phyloP scores from a whole-genome alignment of 2,888 invertebrate species.

The Chelonus formosanus region DNA sequence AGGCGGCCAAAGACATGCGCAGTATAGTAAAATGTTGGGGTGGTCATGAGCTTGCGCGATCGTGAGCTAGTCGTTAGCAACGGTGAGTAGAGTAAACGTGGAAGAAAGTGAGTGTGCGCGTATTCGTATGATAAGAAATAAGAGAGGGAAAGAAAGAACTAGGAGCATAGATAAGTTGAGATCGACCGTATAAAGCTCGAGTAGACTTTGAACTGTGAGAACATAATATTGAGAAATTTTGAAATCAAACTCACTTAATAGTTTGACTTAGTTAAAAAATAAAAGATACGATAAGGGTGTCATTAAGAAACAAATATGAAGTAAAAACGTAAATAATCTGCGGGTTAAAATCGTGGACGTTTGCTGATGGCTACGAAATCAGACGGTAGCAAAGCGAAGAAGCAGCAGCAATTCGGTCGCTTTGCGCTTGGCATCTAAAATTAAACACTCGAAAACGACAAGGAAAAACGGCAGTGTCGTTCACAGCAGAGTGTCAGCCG shows the following conservation, averaged over 20 bases:
- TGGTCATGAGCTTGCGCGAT: constrained; percentile 13
- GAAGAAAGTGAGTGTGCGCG: not conserved
- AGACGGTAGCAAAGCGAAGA: constrained; percentile 17
- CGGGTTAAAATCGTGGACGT: constrained; percentile 1
- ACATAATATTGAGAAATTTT: not conserved
- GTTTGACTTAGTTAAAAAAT: too few species aligned
- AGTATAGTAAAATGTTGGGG: not conserved
- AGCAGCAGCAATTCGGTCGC: constrained; percentile 17
- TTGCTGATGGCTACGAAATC: constrained; percentile 31
- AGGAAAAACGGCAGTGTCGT: constrained; percentile 11
- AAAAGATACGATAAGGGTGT: too few species aligned
- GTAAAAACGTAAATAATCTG: not conserved
- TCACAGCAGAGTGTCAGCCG: constrained; percentile 14
- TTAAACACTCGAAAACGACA: constrained; percentile 21
- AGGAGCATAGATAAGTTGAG: constrained; percentile 21
- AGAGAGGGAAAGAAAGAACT: constrained; percentile 2
- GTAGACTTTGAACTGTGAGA: constrained; percentile 11
- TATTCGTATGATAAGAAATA: constrained; percentile 3
- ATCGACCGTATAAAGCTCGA: constrained; percentile 23
- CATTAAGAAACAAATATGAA: too few species aligned
- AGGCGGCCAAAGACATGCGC: constrained; percentile 31
- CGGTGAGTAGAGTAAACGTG: constrained; percentile 6
- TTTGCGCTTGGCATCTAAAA: constrained; percentile 28
- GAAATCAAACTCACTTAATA: too few species aligned
- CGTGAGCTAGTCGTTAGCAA: constrained; percentile 7